A percentile compares a stretch with the other conserved stretches of the same genome.
These are phyloP conservation scores for Fregata magnificens DNA, from an alignment of 2,113 vertebrate genomes.

Conservation along the genomic window DNA sequence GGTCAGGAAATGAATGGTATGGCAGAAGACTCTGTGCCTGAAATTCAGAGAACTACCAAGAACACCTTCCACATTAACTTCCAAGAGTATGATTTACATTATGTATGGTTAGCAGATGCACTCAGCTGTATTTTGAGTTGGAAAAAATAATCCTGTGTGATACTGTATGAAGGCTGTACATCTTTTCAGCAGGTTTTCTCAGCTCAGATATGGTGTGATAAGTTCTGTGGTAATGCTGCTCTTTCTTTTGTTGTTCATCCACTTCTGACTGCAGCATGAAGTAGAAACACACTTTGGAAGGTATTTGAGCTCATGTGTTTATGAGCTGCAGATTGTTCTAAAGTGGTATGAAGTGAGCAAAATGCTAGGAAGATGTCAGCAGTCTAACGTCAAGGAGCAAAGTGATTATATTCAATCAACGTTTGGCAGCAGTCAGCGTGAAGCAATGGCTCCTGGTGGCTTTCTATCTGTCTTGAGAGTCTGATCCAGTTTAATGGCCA, in stretches of 20 bases:
- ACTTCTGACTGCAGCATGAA: not conserved
- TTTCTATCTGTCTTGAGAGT: not conserved
- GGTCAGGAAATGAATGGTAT: not conserved
- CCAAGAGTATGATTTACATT: not conserved
- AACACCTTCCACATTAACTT: not conserved
- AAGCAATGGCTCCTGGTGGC: not conserved
- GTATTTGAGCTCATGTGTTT: not conserved
- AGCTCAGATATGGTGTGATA: not conserved
- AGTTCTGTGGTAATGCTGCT: not conserved
- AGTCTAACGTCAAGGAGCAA: not conserved
- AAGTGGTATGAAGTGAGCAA: not conserved
- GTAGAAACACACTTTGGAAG: not conserved
- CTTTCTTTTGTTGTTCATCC: not conserved
- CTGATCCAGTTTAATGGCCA: not conserved
- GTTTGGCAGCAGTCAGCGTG: not conserved
- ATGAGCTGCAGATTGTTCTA: not conserved
- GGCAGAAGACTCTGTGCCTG: not conserved
- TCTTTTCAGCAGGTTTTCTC: not conserved
- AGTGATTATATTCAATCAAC: not conserved
- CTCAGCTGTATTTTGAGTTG: not conserved
- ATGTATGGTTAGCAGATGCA: not conserved
- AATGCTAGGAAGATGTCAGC: not conserved
- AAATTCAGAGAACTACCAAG: not conserved
- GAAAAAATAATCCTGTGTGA: not conserved
- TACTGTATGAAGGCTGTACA: not conserved